These are phyloP conservation scores for Drosophila sp. DNA, from an alignment of 1,140 invertebrate species.

Conservation along the genomic window DNA sequence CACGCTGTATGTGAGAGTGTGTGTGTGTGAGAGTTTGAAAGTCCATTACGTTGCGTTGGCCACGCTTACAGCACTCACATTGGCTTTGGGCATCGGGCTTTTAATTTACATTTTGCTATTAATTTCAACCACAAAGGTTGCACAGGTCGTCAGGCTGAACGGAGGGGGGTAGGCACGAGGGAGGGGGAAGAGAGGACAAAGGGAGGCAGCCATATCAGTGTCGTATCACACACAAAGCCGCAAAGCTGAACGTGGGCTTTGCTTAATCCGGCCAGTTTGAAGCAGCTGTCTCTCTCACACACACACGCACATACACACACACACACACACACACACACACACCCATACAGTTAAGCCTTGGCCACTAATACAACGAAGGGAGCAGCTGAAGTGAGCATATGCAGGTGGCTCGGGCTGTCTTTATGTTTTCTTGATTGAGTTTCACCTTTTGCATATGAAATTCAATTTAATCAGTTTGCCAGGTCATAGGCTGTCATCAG, in stretches of 20 bases:
- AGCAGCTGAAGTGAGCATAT: slow-evolving; percentile 39
- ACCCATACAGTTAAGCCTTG: slow-evolving; percentile 8
- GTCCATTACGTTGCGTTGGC: slow-evolving; percentile 21
- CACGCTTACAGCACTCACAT: slow-evolving; percentile 29
- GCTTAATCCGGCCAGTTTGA: slow-evolving; percentile 63
- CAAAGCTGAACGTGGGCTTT: slow-evolving; percentile 71
- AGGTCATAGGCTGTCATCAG: slow-evolving; percentile 54
- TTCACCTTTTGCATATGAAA: slow-evolving; percentile 83
- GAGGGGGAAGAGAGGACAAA: not conserved
- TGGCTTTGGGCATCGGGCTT: slow-evolving; percentile 48
- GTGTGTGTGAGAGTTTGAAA: slow-evolving; percentile 21
- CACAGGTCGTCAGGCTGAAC: slow-evolving; percentile 7
- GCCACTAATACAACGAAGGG: slow-evolving; percentile 43
- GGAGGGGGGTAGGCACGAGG: not conserved
- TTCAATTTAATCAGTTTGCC: slow-evolving; percentile 82
- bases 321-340: no score
- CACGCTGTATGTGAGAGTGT: not conserved
- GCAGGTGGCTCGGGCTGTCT: slow-evolving; percentile 43
- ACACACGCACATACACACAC: slow-evolving; percentile 18
- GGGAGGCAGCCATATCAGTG: slow-evolving; percentile 58
- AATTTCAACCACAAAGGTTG: slow-evolving; percentile 74
- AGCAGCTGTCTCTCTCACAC: slow-evolving; percentile 43
- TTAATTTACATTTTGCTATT: slow-evolving; percentile 80
- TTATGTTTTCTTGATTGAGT: slow-evolving; percentile 83
- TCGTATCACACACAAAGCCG: slow-evolving; percentile 67